Conservation (phyloP, 1,140 invertebrate species). For the Brachionus angularis region DNA sequence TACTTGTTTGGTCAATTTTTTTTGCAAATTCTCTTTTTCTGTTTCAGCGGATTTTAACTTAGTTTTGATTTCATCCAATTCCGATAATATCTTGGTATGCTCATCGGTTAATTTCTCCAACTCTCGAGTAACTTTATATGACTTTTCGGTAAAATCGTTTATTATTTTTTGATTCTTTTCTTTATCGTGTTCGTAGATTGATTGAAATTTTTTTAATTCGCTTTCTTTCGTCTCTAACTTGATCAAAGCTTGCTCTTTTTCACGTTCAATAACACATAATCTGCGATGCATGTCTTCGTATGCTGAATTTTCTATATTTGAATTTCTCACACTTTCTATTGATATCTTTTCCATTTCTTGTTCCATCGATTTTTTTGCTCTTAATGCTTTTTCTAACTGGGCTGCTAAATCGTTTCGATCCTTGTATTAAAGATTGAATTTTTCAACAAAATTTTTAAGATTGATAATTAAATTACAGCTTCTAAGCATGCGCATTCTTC, state of each 20-base stretch:
- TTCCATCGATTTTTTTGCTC: constrained; percentile 37
- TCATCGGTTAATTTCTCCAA: constrained; percentile 33
- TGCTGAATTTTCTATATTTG: constrained; percentile 11
- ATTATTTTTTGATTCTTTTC: constrained; percentile 16
- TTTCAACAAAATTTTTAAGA: not conserved
- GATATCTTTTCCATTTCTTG: constrained; percentile 28
- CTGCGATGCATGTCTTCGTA: constrained; percentile 2
- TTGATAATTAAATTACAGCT: not conserved
- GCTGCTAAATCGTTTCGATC: constrained; percentile 2
- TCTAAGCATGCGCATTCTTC: constrained; percentile 32
- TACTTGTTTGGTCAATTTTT: constrained; percentile 28
- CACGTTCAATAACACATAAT: constrained; percentile 10
- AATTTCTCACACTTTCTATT: not conserved
- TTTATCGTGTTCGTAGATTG: constrained; percentile 24
- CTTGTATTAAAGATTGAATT: not conserved
- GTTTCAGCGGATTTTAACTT: not conserved
- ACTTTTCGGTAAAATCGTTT: constrained; percentile 33
- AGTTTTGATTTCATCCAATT: constrained; percentile 25
- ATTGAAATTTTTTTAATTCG: constrained; percentile 20
- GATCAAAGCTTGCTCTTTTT: constrained; percentile 35
- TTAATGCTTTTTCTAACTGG: constrained; percentile 21
- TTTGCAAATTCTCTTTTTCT: constrained; percentile 9
- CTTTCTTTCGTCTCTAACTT: constrained; percentile 30
- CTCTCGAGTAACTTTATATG: constrained; percentile 3
- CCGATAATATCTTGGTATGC: not conserved